Base-by-base conservation (phyloP, 2,888 invertebrate species). In the Anthoptus insignis region DNA sequence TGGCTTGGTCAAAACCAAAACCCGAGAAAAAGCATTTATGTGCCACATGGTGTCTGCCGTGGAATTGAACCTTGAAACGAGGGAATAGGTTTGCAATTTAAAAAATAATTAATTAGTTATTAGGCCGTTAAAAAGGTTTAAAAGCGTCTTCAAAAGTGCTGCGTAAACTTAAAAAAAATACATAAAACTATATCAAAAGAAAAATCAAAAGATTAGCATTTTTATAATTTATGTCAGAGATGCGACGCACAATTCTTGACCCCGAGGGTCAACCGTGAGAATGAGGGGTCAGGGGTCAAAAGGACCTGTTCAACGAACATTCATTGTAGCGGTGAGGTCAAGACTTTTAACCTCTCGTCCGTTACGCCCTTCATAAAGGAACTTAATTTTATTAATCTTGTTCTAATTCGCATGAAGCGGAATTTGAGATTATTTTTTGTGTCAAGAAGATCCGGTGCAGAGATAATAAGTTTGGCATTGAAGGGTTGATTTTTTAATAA, bases 311-410 rank as follows among this genome's bases (percentile, higher is more conserved):
- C 76, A 77, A 79, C 79, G 83, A 83, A 81, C 77, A 78, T 81
- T 79, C 81, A 81, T 78, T 76, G 71, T 79, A 80, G 78, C 77
- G 81, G 13, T 78, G 76, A 83, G 88, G 86, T 90, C 88, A 84
- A 83, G 87, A 88, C 88, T 85, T 88, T 73, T 91, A 88, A 91
- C 91, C 91, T 88, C 78, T 82, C 83, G 87, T 84, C 85, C 84
- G 85, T 70, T 75, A 69, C 29, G 76, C 19, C 81, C 80, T 78
- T 60, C 77, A 80, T 81, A 76, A 76, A 78, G 50, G 59, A 13
- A 16, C 61, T 32, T 57, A 8, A 34, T 67, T 53, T 19, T 32
- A 47, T 64, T 50, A 56, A 52, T 39, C 50, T 49, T 64, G 29
- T 27, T 16, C 65, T 66, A 47, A 87, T 89, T 87, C 85, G 85